Conservation (phyloP, 2,113 vertebrate species). For the Phylloscopus whistleri region DNA sequence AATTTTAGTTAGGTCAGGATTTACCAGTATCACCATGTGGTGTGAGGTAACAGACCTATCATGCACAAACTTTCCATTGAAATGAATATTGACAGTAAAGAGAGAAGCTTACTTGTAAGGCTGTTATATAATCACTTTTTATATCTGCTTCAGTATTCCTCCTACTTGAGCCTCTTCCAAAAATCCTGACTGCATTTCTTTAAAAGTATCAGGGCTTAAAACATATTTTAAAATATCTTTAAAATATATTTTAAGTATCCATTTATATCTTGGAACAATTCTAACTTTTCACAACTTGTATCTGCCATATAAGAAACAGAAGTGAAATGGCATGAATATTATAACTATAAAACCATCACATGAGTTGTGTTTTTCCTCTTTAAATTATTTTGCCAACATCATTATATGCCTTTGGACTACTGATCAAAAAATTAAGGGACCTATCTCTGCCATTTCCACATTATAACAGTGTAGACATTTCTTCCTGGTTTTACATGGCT, state of each 20-base stretch:
- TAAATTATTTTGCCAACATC: neutral
- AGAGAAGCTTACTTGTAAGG: neutral
- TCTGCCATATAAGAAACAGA: neutral
- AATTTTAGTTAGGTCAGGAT: neutral
- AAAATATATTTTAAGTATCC: neutral
- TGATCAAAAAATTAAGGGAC: neutral
- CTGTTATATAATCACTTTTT: constrained; percentile 35
- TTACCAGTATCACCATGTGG: neutral
- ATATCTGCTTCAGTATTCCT: neutral
- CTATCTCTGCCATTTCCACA: neutral
- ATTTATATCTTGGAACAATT: neutral
- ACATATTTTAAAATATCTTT: neutral
- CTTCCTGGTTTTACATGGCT: neutral
- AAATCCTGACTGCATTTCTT: constrained; percentile 19
- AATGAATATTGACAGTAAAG: constrained; percentile 37
- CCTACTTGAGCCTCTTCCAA: neutral
- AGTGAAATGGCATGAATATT: neutral
- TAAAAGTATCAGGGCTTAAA: neutral
- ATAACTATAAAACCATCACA: neutral
- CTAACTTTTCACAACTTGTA: neutral
- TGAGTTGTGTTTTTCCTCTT: neutral
- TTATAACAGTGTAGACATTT: neutral
- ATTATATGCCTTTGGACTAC: neutral
- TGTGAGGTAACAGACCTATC: neutral
- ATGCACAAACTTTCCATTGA: constrained; percentile 39